phyloP scores from a whole-genome alignment of 2,797 vertebrate genomes.

The Danio kyathit region DNA sequence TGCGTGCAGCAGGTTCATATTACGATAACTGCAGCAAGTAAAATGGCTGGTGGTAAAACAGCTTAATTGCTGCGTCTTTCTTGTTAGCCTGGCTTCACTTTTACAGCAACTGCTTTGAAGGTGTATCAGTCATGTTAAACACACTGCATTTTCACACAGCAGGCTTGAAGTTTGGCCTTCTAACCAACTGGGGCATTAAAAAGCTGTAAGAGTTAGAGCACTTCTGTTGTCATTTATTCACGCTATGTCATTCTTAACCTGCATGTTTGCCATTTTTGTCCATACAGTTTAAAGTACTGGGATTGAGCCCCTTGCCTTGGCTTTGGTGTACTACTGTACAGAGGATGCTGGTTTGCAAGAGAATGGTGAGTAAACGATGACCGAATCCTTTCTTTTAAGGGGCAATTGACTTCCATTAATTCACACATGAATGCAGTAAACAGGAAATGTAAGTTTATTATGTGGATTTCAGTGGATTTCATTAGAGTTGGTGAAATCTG shows the following conservation, averaged over 20 bases:
- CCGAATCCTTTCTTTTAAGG: not conserved
- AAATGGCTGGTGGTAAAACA: not conserved
- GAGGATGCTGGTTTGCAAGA: not conserved
- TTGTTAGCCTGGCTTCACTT: not conserved
- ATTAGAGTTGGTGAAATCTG: not conserved
- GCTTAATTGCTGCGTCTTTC: not conserved
- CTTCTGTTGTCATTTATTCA: not conserved
- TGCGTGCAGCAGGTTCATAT: slow-evolving; percentile 19
- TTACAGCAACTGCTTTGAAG: not conserved
- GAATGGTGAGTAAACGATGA: not conserved
- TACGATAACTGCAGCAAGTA: not conserved
- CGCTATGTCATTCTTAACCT: not conserved
- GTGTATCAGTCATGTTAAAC: not conserved
- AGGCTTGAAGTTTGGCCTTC: not conserved
- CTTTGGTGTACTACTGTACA: not conserved
- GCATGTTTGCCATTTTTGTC: not conserved
- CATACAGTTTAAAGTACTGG: not conserved
- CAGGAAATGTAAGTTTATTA: not conserved
- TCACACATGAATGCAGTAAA: not conserved
- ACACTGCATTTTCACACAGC: not conserved
- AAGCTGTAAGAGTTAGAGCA: not conserved
- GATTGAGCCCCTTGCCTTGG: not conserved
- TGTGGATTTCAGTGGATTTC: not conserved
- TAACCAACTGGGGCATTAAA: not conserved
- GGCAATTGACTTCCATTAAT: not conserved